Evolutionary conservation across 2,888 invertebrate genomes (phyloP).

Genomic region (Periphyllus acericola): DNA sequence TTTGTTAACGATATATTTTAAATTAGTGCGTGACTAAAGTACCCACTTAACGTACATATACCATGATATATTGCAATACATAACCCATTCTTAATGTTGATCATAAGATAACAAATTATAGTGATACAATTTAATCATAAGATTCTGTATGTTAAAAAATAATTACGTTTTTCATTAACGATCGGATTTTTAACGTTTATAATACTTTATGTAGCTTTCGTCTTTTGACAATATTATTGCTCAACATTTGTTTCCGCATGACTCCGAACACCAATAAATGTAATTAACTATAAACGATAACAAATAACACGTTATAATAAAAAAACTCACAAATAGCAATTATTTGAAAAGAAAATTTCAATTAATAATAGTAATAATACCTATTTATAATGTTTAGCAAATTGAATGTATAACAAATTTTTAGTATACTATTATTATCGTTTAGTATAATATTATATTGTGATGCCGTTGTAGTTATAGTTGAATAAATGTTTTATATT

Average conservation of each 20-base stretch:
- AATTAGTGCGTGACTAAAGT: not conserved
- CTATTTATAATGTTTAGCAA: not conserved
- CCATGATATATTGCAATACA: not conserved
- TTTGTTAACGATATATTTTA: not conserved
- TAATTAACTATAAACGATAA: not conserved
- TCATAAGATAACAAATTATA: not conserved
- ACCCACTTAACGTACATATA: not conserved
- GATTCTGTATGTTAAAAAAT: not conserved
- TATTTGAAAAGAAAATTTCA: not conserved
- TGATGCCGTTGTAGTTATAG: conserved; percentile 7
- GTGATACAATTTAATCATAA: not conserved
- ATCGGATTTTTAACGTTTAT: not conserved
- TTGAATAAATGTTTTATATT: not conserved
- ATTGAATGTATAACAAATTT: not conserved
- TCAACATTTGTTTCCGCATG: conserved; percentile 34
- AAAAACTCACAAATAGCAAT: not conserved
- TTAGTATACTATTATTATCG: not conserved
- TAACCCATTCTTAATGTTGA: not conserved
- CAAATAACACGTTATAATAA: not conserved
- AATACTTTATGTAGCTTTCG: not conserved
- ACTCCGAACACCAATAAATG: conserved; percentile 33
- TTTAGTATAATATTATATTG: not conserved
- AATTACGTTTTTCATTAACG: not conserved
- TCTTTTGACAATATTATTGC: conserved; percentile 45
- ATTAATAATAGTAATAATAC: not conserved